Evolutionary conservation across 2,888 invertebrate species (phyloP).

Genomic region (Drosophila prolongata): DNA sequence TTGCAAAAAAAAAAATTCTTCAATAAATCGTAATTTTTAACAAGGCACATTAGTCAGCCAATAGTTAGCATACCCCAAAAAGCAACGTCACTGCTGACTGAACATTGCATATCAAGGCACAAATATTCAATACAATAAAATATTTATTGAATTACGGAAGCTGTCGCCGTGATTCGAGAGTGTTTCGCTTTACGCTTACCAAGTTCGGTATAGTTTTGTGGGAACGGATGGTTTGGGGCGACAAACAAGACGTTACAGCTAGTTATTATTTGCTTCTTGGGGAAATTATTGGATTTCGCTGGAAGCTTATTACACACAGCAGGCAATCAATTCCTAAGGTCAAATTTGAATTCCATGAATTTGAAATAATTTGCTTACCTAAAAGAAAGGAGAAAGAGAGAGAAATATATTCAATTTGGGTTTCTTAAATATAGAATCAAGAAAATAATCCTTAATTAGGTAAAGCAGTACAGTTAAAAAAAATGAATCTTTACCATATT

Average conservation of each 20-base stretch:
- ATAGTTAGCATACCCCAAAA: constrained; percentile 13
- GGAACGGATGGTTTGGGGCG: constrained; percentile 11
- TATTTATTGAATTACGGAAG: constrained; percentile 74
- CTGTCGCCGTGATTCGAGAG: constrained; percentile 62
- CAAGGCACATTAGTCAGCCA: not conserved
- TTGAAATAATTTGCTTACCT: constrained; percentile 53
- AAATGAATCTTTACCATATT: too few species aligned
- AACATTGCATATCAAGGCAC: constrained; percentile 35
- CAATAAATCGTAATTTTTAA: too few species aligned
- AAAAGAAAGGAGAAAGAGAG: constrained; percentile 30
- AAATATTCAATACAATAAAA: constrained; percentile 56
- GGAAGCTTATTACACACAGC: constrained; percentile 18
- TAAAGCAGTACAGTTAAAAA: too few species aligned
- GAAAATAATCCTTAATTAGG: too few species aligned
- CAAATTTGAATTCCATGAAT: not conserved
- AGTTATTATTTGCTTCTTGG: constrained; percentile 17
- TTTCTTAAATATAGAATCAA: not conserved
- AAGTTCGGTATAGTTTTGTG: constrained; percentile 23
- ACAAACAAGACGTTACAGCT: constrained; percentile 30
- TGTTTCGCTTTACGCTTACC: constrained; percentile 30
- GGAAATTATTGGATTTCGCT: constrained; percentile 26
- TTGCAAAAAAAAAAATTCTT: too few species aligned
- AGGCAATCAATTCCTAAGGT: not conserved
- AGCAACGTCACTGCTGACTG: constrained; percentile 3
- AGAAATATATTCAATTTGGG: constrained; percentile 1